Percentiles rank a stretch among this genome's conserved stretches.
Evolutionary conservation across 2,888 invertebrate species (phyloP).

Genomic region (Litoditis marina): DNA sequence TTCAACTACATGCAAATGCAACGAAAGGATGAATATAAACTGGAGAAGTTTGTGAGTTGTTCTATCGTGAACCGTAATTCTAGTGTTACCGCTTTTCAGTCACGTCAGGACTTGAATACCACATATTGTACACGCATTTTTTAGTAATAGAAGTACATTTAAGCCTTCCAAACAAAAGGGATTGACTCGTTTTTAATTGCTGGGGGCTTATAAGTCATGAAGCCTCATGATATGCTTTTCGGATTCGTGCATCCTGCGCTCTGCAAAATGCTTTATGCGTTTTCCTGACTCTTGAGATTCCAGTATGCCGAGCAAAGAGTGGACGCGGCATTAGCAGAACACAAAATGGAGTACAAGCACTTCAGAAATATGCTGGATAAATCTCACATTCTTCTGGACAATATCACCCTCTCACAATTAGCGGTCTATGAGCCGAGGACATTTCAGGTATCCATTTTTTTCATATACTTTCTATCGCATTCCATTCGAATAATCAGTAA

Average conservation of each 20-base stretch:
- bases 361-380: conserved; percentile 51
- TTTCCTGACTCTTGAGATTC: too few species aligned
- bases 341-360: conserved; percentile 51
- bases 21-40: conserved; percentile 42
- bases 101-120: not conserved
- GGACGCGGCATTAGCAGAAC: conserved; percentile 49
- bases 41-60: conserved; percentile 47
- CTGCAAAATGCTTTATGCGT: too few species aligned
- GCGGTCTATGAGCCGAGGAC: conserved; percentile 60
- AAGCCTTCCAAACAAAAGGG: too few species aligned
- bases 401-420: conserved; percentile 51
- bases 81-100: not conserved
- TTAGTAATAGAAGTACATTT: too few species aligned
- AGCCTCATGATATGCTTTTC: not conserved
- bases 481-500: too few species aligned
- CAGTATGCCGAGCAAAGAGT: conserved; percentile 56
- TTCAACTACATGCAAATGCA: conserved; percentile 58
- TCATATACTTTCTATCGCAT: too few species aligned
- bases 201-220: not conserved
- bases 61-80: not conserved
- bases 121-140: not conserved
- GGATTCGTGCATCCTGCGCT: too few species aligned
- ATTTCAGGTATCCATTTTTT: conserved; percentile 43
- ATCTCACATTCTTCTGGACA: conserved; percentile 57
- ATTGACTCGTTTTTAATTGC: not conserved